These are phyloP conservation scores for Phoenicopterus ruber DNA, from an alignment of 2,113 vertebrate species.

Conservation along the genomic window DNA sequence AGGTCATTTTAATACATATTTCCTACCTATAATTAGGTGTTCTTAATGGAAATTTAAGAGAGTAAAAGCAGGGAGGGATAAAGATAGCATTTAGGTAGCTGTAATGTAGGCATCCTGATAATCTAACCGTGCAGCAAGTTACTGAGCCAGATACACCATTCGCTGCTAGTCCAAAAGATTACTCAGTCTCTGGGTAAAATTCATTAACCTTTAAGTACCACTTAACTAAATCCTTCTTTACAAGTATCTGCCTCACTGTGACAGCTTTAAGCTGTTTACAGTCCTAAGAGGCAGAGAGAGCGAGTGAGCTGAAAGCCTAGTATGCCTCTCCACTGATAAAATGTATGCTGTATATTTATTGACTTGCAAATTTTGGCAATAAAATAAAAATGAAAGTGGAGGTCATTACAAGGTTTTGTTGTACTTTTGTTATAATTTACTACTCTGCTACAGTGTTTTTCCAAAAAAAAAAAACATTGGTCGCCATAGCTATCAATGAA, in stretches of 20 bases:
- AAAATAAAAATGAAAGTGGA: background rate
- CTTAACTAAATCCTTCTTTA: conserved; percentile 59
- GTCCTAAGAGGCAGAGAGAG: background rate
- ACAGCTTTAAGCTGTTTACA: conserved; percentile 45
- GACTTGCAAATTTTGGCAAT: conserved; percentile 28
- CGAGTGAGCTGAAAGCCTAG: background rate
- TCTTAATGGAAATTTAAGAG: background rate
- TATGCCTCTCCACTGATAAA: background rate
- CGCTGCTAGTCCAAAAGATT: conserved; percentile 46
- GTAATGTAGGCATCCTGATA: background rate
- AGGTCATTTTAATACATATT: background rate
- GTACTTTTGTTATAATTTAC: background rate
- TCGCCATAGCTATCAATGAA: background rate
- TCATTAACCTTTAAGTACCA: conserved; percentile 68
- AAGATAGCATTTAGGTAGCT: background rate
- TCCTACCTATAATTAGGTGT: background rate
- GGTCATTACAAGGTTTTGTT: background rate
- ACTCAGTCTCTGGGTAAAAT: conserved; percentile 48
- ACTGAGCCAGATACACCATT: background rate
- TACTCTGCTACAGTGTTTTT: background rate
- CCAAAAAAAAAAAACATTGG: background rate
- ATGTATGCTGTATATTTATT: background rate
- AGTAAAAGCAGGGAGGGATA: background rate
- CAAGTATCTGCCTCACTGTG: conserved; percentile 25
- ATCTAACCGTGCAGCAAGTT: background rate